phyloP scores from a whole-genome alignment of 2,113 vertebrate species.

The Pangasianodon hypophthalmus region DNA sequence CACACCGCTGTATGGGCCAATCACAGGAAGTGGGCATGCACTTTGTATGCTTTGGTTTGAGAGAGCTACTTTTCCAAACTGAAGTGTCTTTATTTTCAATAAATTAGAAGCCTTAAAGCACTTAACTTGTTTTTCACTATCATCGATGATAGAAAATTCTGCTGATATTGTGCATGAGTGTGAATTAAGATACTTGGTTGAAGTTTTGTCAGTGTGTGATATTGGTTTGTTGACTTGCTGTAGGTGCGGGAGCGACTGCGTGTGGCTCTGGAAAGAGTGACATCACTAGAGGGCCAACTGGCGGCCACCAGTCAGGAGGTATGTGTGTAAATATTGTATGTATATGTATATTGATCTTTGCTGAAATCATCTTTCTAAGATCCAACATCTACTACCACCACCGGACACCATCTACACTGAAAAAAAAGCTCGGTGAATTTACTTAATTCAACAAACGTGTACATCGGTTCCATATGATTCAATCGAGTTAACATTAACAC shows the following conservation, averaged over 20 bases:
- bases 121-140: background rate
- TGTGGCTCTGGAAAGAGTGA: slow-evolving; percentile 88
- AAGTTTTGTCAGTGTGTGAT: background rate
- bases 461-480: background rate
- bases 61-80: background rate
- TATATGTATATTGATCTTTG: background rate
- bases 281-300: slow-evolving; percentile 89
- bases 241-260: slow-evolving; percentile 92
- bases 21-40: background rate
- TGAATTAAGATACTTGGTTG: background rate
- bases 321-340: slow-evolving; percentile 9
- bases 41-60: background rate
- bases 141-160: background rate
- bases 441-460: background rate
- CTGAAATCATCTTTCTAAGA: background rate
- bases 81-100: background rate
- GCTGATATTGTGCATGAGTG: background rate
- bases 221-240: slow-evolving; percentile 20
- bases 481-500: background rate
- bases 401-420: no score
- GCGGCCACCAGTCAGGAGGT: slow-evolving; percentile 88
- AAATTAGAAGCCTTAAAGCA: background rate
- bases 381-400: background rate
- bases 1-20: background rate
- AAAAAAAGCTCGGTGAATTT: no score